Conservation (phyloP, 2,888 invertebrate species). For the Cloeon dipterum region DNA sequence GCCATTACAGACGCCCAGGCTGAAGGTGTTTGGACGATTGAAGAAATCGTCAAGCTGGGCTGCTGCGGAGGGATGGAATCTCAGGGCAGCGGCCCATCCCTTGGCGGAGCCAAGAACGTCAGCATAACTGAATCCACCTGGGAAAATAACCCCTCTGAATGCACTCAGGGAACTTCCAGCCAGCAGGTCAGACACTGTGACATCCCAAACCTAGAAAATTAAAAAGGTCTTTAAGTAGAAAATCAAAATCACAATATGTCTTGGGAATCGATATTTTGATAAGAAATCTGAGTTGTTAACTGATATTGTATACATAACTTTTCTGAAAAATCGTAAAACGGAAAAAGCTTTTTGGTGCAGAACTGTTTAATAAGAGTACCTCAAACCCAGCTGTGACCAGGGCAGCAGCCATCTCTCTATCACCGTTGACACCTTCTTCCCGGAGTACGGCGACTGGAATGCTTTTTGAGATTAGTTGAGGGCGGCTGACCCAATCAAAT, state of each 20-base stretch:
- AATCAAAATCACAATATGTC: too few relatives aligned
- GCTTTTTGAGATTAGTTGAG: conserved; percentile 9
- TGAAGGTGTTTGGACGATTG: conserved; percentile 61
- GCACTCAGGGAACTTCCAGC: conserved; percentile 45
- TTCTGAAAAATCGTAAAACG: too few relatives aligned
- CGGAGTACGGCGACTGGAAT: conserved; percentile 74
- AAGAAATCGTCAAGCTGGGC: conserved; percentile 55
- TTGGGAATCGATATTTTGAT: too few relatives aligned
- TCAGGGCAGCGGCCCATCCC: conserved; percentile 88
- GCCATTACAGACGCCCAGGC: conserved; percentile 94
- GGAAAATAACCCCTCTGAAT: conserved; percentile 80
- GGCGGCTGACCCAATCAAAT: not conserved
- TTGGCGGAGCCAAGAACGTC: conserved; percentile 92
- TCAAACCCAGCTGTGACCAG: conserved; percentile 55
- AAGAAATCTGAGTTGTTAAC: too few relatives aligned
- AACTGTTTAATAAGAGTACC: too few relatives aligned
- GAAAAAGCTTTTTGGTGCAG: too few relatives aligned
- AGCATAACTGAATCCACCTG: conserved; percentile 97
- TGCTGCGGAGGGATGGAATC: conserved; percentile 52
- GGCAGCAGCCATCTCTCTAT: conserved; percentile 90
- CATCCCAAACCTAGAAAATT: too few relatives aligned
- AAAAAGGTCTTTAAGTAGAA: too few relatives aligned
- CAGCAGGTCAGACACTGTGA: conserved; percentile 80
- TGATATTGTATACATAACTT: too few relatives aligned
- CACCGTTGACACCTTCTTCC: conserved; percentile 94